Base-by-base conservation (phyloP, 2,797 vertebrate genomes). In the Apogon hyalosoma region DNA sequence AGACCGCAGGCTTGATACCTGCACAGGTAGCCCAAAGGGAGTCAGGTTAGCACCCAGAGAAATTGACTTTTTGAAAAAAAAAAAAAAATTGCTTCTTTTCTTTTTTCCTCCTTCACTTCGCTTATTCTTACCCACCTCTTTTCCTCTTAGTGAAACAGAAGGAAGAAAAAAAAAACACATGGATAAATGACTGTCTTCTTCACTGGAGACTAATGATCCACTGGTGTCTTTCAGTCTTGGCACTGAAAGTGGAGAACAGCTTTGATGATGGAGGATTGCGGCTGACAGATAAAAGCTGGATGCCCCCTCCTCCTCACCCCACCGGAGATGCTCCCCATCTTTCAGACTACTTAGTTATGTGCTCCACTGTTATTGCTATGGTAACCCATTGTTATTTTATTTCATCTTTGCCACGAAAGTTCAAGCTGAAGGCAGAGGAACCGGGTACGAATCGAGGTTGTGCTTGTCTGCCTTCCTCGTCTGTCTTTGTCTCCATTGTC, bases 381-480 rank as follows among this genome's bases (percentile, higher is more conserved):
- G 92, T 69, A 89, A 91, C 90, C 79, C 80, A 67, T 88, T 86
- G 86, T 92, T 90, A 87, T 88, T 90, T 87, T 59, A 84, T 88
- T 88, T 87, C 61, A 76, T 88, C 80, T 84, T 69, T 66, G 73
- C 67, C 69, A 49, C 2, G 1, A 64, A 82, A 83, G 86, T 89
- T 88, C 81, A 87, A 71, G 75, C 80, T 63, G 63, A 61, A 74
- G 78, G 77, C 70, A 70, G 60, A 73, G 47, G 62, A 59, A 50
- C 19, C 21, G 3, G 7, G 18, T 15, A 6, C 11, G 47, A 63
- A 39, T 58, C 3, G 42, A 42, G 75, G 67, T 41, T 69, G 53
- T 14, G 49, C 49, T 57, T 15, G 54, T 63, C 62, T 55, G 46
- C 46, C 42, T 53, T 0, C 48, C 50, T 48, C 7, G 8, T 68